Conservation (phyloP, 2,113 vertebrate genomes). For the Neotoma lepida region DNA sequence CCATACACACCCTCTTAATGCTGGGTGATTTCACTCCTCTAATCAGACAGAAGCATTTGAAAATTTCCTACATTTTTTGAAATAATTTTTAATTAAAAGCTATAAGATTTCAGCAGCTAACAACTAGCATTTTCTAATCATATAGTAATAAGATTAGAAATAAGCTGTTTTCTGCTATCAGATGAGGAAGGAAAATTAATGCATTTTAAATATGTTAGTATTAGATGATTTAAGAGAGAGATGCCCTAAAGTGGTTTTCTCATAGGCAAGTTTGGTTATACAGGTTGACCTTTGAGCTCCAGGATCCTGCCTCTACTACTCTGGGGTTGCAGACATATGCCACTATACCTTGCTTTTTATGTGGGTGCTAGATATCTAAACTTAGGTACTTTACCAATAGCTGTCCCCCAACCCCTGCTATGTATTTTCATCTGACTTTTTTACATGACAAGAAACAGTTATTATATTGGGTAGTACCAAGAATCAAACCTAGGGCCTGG, state of each 20-base stretch:
- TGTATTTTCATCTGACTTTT: background rate
- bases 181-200: background rate
- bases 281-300: background rate
- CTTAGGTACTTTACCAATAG: background rate
- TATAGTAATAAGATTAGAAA: too few relatives aligned
- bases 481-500: background rate
- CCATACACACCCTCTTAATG: background rate
- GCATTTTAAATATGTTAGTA: background rate
- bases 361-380: background rate
- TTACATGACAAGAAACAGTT: background rate
- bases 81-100: slow-evolving; percentile 48
- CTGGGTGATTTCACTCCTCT: background rate
- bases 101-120: slow-evolving; percentile 30
- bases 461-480: background rate
- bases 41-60: slow-evolving; percentile 39
- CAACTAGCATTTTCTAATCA: slow-evolving; percentile 8
- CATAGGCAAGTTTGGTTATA: background rate
- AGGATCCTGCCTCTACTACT: background rate
- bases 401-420: too few relatives aligned
- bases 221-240: slow-evolving; percentile 38
- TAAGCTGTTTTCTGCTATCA: slow-evolving; percentile 25
- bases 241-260: slow-evolving; percentile 18
- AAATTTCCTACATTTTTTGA: background rate
- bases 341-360: background rate
- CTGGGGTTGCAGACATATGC: background rate